phyloP scores from a whole-genome alignment of 2,797 vertebrate species.

The Sternarchorhynchus goeldii region DNA sequence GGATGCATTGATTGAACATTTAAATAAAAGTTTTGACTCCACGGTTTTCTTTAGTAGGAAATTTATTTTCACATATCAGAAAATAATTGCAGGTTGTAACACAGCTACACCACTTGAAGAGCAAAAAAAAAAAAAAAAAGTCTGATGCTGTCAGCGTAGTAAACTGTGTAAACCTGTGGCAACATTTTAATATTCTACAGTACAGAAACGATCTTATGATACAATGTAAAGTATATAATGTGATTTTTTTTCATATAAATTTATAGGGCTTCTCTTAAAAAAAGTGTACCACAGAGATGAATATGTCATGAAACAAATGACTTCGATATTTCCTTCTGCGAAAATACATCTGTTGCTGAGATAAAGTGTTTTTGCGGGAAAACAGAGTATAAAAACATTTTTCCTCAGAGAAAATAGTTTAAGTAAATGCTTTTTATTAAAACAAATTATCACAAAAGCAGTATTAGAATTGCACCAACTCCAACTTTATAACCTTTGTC shows the following conservation, averaged over 20 bases:
- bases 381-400: slow-evolving; percentile 86
- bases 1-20: background rate
- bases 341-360: slow-evolving; percentile 97
- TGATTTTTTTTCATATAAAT: slow-evolving; percentile 84
- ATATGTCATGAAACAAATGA: slow-evolving; percentile 79
- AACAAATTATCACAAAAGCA: slow-evolving; percentile 88
- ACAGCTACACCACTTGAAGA: slow-evolving; percentile 82
- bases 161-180: slow-evolving; percentile 80
- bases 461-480: slow-evolving; percentile 86
- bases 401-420: slow-evolving; percentile 83
- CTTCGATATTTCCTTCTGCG: slow-evolving; percentile 87
- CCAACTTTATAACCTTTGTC: slow-evolving; percentile 79
- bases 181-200: slow-evolving; percentile 76
- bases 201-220: slow-evolving; percentile 73
- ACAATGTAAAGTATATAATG: slow-evolving; percentile 82
- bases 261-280: slow-evolving; percentile 78
- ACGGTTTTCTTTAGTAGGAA: slow-evolving; percentile 78
- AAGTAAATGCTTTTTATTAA: slow-evolving; percentile 83
- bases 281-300: slow-evolving; percentile 86
- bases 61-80: slow-evolving; percentile 82
- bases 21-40: slow-evolving; percentile 61
- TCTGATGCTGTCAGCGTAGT: slow-evolving; percentile 78
- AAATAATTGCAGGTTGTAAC: slow-evolving; percentile 78
- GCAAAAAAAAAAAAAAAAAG: slow-evolving; percentile 69
- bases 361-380: slow-evolving; percentile 85